Evolutionary conservation across 2,113 vertebrate genomes (phyloP).

Genomic region (Brachyistius frenatus): DNA sequence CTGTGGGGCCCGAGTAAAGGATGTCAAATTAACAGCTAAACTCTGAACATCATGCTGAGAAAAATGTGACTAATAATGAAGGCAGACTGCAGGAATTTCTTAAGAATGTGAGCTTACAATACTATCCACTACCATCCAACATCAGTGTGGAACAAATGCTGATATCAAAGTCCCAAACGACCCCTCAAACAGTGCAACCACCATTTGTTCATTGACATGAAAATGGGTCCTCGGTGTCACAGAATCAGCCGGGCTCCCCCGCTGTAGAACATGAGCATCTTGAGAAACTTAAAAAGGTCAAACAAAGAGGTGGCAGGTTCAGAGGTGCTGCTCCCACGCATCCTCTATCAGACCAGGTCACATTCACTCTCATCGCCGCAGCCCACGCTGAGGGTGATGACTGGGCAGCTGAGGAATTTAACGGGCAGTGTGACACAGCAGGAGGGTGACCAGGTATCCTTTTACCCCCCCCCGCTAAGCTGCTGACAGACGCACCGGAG

Average conservation of each 20-base stretch:
- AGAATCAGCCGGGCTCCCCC: neutral
- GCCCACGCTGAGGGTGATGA: slow-evolving; percentile 47
- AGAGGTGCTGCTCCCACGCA: slow-evolving; percentile 23
- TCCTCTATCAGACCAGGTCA: slow-evolving; percentile 50
- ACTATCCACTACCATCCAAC: slow-evolving; percentile 33
- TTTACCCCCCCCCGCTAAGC: slow-evolving; percentile 76
- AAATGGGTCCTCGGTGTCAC: slow-evolving; percentile 28
- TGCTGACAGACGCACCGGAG: slow-evolving; percentile 73
- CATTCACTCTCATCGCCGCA: slow-evolving; percentile 52
- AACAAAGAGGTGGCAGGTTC: slow-evolving; percentile 39
- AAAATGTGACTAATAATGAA: slow-evolving; percentile 47
- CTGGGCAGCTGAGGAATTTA: slow-evolving; percentile 36
- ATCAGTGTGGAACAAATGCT: slow-evolving; percentile 37
- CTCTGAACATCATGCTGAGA: slow-evolving; percentile 35
- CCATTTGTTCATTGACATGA: slow-evolving; percentile 58
- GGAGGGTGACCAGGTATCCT: slow-evolving; percentile 80
- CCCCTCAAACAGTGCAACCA: slow-evolving; percentile 41
- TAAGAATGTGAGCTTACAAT: slow-evolving; percentile 47
- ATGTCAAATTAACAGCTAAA: slow-evolving; percentile 35
- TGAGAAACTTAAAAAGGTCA: slow-evolving; percentile 23
- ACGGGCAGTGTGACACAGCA: slow-evolving; percentile 53
- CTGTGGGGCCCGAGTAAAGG: slow-evolving; percentile 24
- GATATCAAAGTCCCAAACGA: slow-evolving; percentile 47
- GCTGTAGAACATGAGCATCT: slow-evolving; percentile 32
- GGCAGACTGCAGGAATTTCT: slow-evolving; percentile 36